phyloP scores from a whole-genome alignment of 2,888 invertebrate genomes.

The Cosmia pyralina region DNA sequence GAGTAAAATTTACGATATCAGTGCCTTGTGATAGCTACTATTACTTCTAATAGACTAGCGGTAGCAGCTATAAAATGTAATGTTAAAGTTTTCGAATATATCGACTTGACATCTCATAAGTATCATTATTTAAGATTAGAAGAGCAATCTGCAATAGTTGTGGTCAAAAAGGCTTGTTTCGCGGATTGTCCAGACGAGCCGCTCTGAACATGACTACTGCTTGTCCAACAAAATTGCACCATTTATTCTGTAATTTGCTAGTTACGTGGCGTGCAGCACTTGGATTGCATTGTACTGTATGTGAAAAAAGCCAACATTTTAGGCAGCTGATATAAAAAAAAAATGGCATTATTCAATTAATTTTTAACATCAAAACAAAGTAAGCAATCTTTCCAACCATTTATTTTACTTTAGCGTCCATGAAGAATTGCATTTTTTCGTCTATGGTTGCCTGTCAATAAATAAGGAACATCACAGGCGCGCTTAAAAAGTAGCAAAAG shows the following conservation, averaged over 20 bases:
- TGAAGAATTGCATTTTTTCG: too few species aligned
- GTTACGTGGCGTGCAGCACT: background rate
- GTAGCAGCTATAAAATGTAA: slow-evolving; percentile 49
- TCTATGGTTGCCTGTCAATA: too few species aligned
- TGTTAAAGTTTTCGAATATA: slow-evolving; percentile 37
- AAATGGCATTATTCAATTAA: too few species aligned
- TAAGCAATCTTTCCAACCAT: too few species aligned
- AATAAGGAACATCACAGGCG: too few species aligned
- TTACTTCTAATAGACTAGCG: slow-evolving; percentile 58
- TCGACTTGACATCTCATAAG: slow-evolving; percentile 29
- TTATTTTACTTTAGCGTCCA: too few species aligned
- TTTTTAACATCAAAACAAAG: too few species aligned
- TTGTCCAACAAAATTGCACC: background rate
- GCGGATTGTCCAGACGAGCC: background rate
- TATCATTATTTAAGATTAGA: slow-evolving; percentile 17
- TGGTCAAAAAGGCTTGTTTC: background rate
- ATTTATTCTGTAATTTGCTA: background rate
- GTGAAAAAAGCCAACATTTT: background rate
- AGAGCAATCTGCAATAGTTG: background rate
- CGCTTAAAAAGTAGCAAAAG: too few species aligned
- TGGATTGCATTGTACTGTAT: background rate
- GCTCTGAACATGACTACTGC: background rate
- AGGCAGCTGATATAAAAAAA: background rate
- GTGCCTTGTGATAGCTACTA: slow-evolving; percentile 74
- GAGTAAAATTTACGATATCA: slow-evolving; percentile 66